Percentiles rank a stretch among this genome's conserved stretches.
Evolutionary conservation across 2,888 invertebrate genomes (phyloP).

Genomic region (Sminthurides aquaticus): DNA sequence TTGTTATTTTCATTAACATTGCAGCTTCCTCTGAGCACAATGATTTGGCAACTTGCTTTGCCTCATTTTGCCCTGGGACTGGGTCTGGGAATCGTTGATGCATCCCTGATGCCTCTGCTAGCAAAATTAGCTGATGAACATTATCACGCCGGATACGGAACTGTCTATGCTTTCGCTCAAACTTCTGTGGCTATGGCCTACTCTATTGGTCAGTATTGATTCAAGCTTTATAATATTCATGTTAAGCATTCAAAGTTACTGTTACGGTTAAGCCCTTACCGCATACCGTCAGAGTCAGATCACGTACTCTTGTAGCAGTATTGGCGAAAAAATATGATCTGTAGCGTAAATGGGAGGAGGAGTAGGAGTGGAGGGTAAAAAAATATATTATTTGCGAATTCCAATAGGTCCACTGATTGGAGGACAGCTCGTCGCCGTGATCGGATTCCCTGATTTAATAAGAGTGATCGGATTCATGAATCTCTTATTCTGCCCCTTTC

Average conservation of each 20-base stretch:
- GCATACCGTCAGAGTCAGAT: too few species aligned
- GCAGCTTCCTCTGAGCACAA: slow-evolving; percentile 60
- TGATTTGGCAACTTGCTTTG: slow-evolving; percentile 57
- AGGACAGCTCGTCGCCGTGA: slow-evolving; percentile 60
- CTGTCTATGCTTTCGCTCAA: slow-evolving; percentile 76
- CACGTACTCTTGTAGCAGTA: too few species aligned
- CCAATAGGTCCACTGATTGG: slow-evolving; percentile 63
- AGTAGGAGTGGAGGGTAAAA: too few species aligned
- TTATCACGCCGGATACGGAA: slow-evolving; percentile 61
- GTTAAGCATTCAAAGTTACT: too few species aligned
- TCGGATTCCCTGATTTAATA: slow-evolving; percentile 70
- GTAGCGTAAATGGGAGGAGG: too few species aligned
- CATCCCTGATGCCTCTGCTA: slow-evolving; percentile 68
- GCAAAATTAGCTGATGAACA: slow-evolving; percentile 62
- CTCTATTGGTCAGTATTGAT: slow-evolving; percentile 61
- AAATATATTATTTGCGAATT: too few species aligned
- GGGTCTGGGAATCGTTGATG: slow-evolving; percentile 74
- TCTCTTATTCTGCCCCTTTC: slow-evolving; percentile 60
- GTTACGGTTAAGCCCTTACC: too few species aligned
- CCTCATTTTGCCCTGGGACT: slow-evolving; percentile 73
- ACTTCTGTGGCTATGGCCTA: slow-evolving; percentile 74
- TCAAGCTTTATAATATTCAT: too few species aligned
- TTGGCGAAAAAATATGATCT: too few species aligned
- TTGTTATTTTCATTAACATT: not conserved
- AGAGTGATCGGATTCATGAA: slow-evolving; percentile 62